Evolutionary conservation across 2,113 vertebrate species (phyloP), one percentile per base, ranked within the genome.

Genomic region (Limnothrissa miodon): DNA sequence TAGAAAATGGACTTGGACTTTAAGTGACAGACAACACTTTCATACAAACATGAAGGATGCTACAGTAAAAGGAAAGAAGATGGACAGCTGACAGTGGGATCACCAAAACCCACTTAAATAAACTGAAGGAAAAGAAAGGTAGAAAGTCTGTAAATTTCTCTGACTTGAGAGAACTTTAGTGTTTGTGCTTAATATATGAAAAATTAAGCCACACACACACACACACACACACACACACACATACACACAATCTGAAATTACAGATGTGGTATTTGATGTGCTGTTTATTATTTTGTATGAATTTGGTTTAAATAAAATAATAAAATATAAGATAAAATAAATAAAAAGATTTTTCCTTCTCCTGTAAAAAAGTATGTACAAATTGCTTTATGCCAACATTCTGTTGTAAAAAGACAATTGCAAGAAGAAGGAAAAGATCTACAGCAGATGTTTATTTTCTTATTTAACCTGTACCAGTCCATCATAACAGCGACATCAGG

Each of bases 221-320:
- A n/a, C n/a, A n/a, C n/a, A n/a, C n/a, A n/a, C n/a, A n/a, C n/a
- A n/a, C n/a, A n/a, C n/a, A n/a, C n/a, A n/a, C n/a, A n/a, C n/a
- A n/a, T n/a, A n/a, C n/a, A n/a, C 45, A 48, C 42, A 21, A 10
- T 80, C 46, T 51, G 39, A 21, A 39, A 39, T 36, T 29, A 11
- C 29, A 45, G 45, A 45, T 21, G 23, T 80, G 39, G 29, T 11
- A 80, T 80, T 80, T 53, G 33, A 80, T 80, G 80, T 80, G 23
- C 46, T 80, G 45, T 80, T 53, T 39, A 80, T 39, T 80, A 80
- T 74, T 80, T 80, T 80, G 80, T 80, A 80, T 51, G 80, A 53
- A 51, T 53, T 33, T 80, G 80, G 45, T 80, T 74, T 33, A 36
- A 74, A 74, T 74, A 74, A 74, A 74, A 39, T 74, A 74, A 74